These are phyloP conservation scores for Australoheros scitulus DNA, from an alignment of 2,113 vertebrate species.

Conservation along the genomic window DNA sequence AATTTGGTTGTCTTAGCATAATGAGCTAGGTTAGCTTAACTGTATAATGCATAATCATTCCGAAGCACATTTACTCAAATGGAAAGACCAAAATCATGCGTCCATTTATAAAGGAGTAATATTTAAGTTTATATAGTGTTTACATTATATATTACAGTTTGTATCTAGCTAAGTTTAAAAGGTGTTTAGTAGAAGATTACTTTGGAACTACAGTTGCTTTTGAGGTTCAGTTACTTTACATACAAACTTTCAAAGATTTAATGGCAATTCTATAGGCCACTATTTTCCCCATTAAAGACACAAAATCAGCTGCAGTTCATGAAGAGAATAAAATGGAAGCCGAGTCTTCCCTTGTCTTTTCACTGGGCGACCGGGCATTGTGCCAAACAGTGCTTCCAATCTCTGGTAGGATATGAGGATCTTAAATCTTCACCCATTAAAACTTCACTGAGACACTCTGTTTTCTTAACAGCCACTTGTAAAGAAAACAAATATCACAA, in stretches of 20 bases:
- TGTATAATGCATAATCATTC: not conserved
- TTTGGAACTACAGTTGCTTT: not conserved
- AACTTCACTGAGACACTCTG: conserved; percentile 60
- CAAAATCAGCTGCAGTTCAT: not conserved
- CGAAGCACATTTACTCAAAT: not conserved
- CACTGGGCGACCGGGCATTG: conserved; percentile 40
- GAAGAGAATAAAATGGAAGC: conserved; percentile 4
- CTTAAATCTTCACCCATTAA: conserved; percentile 72
- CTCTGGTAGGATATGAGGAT: conserved; percentile 61
- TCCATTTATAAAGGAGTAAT: not conserved
- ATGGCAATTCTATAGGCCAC: not conserved
- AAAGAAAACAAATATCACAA: conserved; percentile 58
- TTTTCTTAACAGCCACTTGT: conserved; percentile 49
- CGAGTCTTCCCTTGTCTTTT: conserved; percentile 25
- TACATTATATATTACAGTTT: not conserved
- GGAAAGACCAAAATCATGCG: not conserved
- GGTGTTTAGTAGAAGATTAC: not conserved
- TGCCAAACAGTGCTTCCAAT: conserved; percentile 49
- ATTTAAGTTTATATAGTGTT: not conserved
- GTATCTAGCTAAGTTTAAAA: not conserved
- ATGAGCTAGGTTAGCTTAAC: not conserved
- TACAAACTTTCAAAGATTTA: not conserved
- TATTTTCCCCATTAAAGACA: not conserved
- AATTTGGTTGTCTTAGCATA: not conserved
- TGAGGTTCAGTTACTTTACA: not conserved